Percentiles rank a stretch among this genome's conserved stretches.
These are phyloP conservation scores for Sylvilagus bachmani DNA, from an alignment of 2,113 vertebrate species.

Conservation along the genomic window DNA sequence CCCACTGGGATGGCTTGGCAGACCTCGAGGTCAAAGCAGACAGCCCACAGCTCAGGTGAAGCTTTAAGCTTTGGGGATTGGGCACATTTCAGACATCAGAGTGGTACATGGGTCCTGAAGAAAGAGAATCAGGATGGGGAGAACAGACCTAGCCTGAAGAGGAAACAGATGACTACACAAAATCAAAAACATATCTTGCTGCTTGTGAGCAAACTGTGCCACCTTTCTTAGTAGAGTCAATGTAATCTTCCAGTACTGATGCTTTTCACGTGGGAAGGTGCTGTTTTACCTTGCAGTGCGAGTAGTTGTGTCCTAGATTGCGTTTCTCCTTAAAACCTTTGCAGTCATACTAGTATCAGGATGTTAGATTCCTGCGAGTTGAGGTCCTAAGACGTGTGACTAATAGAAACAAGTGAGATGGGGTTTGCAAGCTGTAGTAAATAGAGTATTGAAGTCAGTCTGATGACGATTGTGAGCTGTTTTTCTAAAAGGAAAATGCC, in stretches of 20 bases:
- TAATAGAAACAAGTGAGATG: not conserved
- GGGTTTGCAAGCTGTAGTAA: not conserved
- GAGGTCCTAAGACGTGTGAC: not conserved
- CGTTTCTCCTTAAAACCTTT: not conserved
- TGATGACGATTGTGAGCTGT: not conserved
- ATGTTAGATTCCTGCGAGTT: not conserved
- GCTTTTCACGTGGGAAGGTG: not conserved
- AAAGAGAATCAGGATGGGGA: not conserved
- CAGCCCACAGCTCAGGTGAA: not conserved
- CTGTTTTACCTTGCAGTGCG: not conserved
- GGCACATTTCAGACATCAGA: slow-evolving; percentile 16
- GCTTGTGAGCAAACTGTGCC: not conserved
- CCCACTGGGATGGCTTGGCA: not conserved
- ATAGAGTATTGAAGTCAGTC: not conserved
- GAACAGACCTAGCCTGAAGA: not conserved
- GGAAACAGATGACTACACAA: slow-evolving; percentile 10
- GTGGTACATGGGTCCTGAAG: not conserved
- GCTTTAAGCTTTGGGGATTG: not conserved
- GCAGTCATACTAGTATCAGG: not conserved
- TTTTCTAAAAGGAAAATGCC: not conserved
- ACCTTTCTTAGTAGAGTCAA: not conserved
- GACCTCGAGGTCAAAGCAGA: not conserved
- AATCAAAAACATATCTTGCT: not conserved
- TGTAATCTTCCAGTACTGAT: not conserved
- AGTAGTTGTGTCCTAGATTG: not conserved